Evolutionary conservation across 1,140 invertebrate genomes (phyloP).

Genomic region (Habropoda laboriosa): DNA sequence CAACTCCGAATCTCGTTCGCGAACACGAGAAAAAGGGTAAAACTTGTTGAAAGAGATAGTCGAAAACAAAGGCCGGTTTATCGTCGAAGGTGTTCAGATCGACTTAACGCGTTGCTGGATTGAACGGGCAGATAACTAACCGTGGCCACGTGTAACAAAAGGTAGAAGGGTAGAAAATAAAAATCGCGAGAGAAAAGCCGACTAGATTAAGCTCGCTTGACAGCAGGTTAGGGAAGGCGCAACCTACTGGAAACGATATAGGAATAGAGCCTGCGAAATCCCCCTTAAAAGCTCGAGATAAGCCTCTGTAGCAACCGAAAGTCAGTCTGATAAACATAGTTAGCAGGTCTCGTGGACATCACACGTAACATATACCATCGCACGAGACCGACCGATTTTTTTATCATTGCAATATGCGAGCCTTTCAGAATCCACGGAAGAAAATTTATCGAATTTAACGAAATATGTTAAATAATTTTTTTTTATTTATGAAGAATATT

Average conservation of each 20-base stretch:
- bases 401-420: slow-evolving; percentile 57
- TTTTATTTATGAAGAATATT: too few species aligned
- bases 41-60: background rate
- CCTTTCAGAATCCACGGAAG: too few species aligned
- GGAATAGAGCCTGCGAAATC: slow-evolving; percentile 28
- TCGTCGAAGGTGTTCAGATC: slow-evolving; percentile 11
- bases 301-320: slow-evolving; percentile 61
- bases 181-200: slow-evolving; percentile 32
- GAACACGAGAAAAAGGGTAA: too few species aligned
- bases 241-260: slow-evolving; percentile 35
- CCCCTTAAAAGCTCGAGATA: slow-evolving; percentile 71
- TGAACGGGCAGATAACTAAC: background rate
- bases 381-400: slow-evolving; percentile 61
- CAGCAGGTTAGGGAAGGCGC: slow-evolving; percentile 34
- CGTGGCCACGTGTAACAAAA: slow-evolving; percentile 27
- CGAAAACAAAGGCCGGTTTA: background rate
- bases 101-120: slow-evolving; percentile 2
- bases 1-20: too few species aligned
- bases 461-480: too few species aligned
- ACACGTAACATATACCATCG: slow-evolving; percentile 34
- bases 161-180: slow-evolving; percentile 28
- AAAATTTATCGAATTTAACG: too few species aligned
- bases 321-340: slow-evolving; percentile 69
- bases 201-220: slow-evolving; percentile 54
- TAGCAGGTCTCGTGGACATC: slow-evolving; percentile 17